Conservation (phyloP, 2,797 vertebrate genomes). For the Alosa sapidissima region DNA sequence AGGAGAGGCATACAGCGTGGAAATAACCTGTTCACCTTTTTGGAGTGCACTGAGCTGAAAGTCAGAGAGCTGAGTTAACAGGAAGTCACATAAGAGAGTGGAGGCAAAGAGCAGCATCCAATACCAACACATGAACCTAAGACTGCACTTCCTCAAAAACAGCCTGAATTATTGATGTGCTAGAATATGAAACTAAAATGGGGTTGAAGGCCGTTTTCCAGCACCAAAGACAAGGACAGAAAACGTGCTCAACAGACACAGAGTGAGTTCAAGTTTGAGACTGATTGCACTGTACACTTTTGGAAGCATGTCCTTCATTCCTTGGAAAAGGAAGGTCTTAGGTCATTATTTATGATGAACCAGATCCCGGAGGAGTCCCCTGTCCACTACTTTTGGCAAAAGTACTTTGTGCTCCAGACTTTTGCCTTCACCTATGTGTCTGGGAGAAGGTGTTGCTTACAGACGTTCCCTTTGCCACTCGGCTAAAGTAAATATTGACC, state of each 20-base stretch:
- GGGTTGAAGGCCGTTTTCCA: background rate
- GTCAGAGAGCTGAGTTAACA: slow-evolving; percentile 39
- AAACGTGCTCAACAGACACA: background rate
- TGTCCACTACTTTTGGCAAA: background rate
- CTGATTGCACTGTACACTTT: slow-evolving; percentile 1
- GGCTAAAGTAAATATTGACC: slow-evolving; percentile 61
- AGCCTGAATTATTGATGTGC: slow-evolving; percentile 70
- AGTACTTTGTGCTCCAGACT: background rate
- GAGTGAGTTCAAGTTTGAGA: background rate
- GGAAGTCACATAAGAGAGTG: slow-evolving; percentile 35
- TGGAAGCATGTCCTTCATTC: background rate
- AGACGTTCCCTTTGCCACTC: slow-evolving; percentile 37
- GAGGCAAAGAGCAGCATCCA: slow-evolving; percentile 52
- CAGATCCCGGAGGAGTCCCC: background rate
- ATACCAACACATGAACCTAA: slow-evolving; percentile 34
- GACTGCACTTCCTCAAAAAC: slow-evolving; percentile 51
- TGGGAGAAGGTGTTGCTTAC: slow-evolving; percentile 38
- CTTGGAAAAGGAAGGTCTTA: background rate
- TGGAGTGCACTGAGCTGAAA: slow-evolving; percentile 42
- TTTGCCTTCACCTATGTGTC: background rate
- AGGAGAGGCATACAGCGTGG: slow-evolving; percentile 37
- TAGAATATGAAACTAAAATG: slow-evolving; percentile 23
- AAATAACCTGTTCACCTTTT: slow-evolving; percentile 29
- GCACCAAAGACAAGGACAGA: background rate
- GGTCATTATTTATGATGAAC: background rate